Conservation (phyloP, 2,797 vertebrate species). For the Bryconaethiops microstoma region DNA sequence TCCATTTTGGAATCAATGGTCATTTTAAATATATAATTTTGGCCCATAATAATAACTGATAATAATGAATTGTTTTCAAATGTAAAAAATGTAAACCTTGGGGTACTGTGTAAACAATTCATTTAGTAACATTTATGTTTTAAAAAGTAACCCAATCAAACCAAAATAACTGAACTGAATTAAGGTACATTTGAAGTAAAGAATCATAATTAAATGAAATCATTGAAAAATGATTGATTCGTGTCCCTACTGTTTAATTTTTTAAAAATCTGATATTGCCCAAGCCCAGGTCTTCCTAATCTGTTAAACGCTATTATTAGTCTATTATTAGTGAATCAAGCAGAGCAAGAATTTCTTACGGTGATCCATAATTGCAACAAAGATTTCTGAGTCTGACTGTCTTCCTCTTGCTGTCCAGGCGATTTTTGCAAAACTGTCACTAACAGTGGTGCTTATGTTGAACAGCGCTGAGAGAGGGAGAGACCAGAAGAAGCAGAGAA, state of each 20-base stretch:
- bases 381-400: slow-evolving; percentile 74
- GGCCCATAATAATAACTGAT: too few species aligned
- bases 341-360: slow-evolving; percentile 71
- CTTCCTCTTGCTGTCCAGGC: slow-evolving; percentile 77
- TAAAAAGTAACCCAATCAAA: too few species aligned
- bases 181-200: too few species aligned
- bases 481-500: slow-evolving; percentile 57
- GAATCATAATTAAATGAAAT: too few species aligned
- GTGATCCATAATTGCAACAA: slow-evolving; percentile 81
- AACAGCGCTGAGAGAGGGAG: slow-evolving; percentile 73
- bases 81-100: too few species aligned
- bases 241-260: background rate
- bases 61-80: too few species aligned
- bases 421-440: slow-evolving; percentile 82
- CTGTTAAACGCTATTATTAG: background rate
- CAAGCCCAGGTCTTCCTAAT: background rate
- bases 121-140: too few species aligned
- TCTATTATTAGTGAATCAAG: background rate
- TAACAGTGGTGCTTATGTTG: slow-evolving; percentile 80
- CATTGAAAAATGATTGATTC: too few species aligned
- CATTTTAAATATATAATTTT: too few species aligned
- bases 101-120: too few species aligned
- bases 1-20: too few species aligned
- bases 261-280: background rate
- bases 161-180: too few species aligned